Conservation (phyloP, 1,140 invertebrate genomes). For the Pygmarrhopalites habei region DNA sequence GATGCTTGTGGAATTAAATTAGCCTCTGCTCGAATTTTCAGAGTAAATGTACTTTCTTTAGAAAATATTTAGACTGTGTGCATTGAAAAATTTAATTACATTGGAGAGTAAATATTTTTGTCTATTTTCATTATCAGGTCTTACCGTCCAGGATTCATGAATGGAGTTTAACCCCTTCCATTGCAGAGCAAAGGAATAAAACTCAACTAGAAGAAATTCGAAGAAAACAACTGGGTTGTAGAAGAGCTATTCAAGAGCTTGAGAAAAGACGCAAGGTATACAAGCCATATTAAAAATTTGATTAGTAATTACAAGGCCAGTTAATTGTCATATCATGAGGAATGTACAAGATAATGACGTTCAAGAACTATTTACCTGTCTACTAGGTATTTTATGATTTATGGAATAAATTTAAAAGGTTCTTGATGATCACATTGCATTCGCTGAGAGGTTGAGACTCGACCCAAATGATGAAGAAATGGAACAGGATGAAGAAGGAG, state of each 20-base stretch:
- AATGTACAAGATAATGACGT: too few species aligned
- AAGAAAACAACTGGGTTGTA: conserved; percentile 46
- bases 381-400: background rate
- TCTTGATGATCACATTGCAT: conserved; percentile 71
- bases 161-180: conserved; percentile 81
- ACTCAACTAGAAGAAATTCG: conserved; percentile 17
- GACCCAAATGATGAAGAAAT: conserved; percentile 57
- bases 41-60: too few species aligned
- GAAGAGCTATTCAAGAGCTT: conserved; percentile 64
- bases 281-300: too few species aligned
- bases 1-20: conserved; percentile 86
- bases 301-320: too few species aligned
- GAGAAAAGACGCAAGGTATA: conserved; percentile 63
- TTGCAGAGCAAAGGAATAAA: conserved; percentile 61
- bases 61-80: too few species aligned
- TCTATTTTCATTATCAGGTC: conserved; percentile 50
- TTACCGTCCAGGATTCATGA: conserved; percentile 88
- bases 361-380: too few species aligned
- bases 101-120: too few species aligned
- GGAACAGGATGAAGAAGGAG: conserved; percentile 65
- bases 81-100: too few species aligned
- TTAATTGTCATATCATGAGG: too few species aligned
- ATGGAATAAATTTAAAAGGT: conserved; percentile 51
- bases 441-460: conserved; percentile 58
- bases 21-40: conserved; percentile 76